Conservation (phyloP, 2,888 invertebrate genomes). For the Harmothoe impar region DNA sequence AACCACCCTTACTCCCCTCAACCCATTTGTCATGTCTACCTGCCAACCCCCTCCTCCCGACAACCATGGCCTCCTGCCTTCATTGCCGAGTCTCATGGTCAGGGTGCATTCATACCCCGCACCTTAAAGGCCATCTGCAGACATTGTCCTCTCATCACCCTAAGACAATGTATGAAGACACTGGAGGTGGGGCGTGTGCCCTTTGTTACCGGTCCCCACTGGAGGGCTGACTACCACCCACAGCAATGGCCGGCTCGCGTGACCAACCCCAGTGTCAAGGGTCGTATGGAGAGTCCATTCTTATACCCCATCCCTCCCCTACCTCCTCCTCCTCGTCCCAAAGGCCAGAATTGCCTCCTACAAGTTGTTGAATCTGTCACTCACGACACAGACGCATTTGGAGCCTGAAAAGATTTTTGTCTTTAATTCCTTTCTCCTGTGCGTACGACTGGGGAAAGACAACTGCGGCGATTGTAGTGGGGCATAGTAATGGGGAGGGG, state of each 20-base stretch:
- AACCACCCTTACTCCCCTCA: neutral
- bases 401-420: neutral
- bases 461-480: slow-evolving; percentile 1
- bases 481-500: neutral
- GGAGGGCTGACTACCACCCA: neutral
- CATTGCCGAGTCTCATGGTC: slow-evolving; percentile 26
- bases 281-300: slow-evolving; percentile 1
- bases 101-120: neutral
- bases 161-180: slow-evolving; percentile 43
- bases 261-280: slow-evolving; percentile 14
- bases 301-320: neutral
- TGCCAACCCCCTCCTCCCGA: neutral
- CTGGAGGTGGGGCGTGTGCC: neutral
- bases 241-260: slow-evolving; percentile 31
- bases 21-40: neutral
- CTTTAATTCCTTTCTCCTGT: neutral
- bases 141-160: slow-evolving; percentile 52
- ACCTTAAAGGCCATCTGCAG: neutral
- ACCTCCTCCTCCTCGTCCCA: neutral
- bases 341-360: neutral
- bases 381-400: slow-evolving; percentile 46
- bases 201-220: neutral
- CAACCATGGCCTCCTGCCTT: neutral
- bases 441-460: neutral
- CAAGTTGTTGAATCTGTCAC: slow-evolving; percentile 43